Percentiles rank a stretch among this genome's conserved stretches.
Evolutionary conservation across 2,113 vertebrate species (phyloP).

Genomic region (Tylochromis polylepis): DNA sequence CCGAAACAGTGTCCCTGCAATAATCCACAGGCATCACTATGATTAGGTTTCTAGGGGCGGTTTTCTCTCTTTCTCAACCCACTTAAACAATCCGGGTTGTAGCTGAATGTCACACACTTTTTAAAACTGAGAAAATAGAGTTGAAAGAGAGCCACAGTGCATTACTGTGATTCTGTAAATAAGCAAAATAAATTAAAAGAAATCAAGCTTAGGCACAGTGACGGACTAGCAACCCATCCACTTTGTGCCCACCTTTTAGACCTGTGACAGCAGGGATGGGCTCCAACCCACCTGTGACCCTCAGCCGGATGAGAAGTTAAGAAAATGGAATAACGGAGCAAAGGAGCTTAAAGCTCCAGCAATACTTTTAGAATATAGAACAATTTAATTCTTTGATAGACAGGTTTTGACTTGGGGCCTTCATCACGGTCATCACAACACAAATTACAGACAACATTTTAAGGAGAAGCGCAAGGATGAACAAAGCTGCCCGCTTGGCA

Average conservation of each 20-base stretch:
- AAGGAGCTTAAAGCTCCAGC: neutral
- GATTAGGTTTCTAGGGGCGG: neutral
- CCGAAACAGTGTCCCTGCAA: neutral
- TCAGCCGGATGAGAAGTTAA: neutral
- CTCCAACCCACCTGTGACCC: neutral
- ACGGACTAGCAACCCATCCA: neutral
- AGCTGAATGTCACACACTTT: neutral
- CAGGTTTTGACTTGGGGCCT: neutral
- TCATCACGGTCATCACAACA: neutral
- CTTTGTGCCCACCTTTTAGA: neutral
- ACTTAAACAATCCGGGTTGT: neutral
- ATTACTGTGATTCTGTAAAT: neutral
- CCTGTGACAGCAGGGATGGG: neutral
- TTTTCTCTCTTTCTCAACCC: neutral
- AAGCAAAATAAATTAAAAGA: accelerated
- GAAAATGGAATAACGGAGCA: neutral
- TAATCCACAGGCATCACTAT: neutral
- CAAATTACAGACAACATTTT: neutral
- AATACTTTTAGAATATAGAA: neutral
- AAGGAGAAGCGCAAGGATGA: accelerated
- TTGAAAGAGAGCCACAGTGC: neutral
- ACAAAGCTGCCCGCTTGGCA: neutral
- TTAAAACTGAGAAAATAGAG: neutral
- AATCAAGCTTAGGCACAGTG: neutral
- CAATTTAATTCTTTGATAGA: neutral